phyloP scores from a whole-genome alignment of 2,113 vertebrate genomes.

The Chloropsis hardwickii region DNA sequence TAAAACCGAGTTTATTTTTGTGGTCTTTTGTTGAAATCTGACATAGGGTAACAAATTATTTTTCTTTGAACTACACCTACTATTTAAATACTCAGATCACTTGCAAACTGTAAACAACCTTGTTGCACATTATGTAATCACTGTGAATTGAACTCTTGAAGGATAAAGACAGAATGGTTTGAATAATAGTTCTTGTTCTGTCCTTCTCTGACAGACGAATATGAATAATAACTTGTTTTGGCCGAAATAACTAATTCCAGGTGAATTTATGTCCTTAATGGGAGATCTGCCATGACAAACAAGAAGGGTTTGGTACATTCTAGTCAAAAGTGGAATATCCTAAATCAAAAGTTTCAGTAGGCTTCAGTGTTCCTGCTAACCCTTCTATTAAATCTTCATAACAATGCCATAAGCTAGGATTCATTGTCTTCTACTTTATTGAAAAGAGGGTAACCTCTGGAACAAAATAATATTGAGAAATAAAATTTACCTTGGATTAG shows the following conservation, averaged over 20 bases:
- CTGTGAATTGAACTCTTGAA: background rate
- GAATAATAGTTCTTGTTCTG: background rate
- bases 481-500: constrained; percentile 66
- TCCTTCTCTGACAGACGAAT: background rate
- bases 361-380: background rate
- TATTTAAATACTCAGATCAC: background rate
- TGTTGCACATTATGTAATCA: background rate
- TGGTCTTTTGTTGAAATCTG: background rate
- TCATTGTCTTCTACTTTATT: background rate
- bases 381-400: constrained; percentile 18
- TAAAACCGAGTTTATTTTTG: background rate
- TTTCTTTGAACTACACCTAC: background rate
- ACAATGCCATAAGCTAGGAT: background rate
- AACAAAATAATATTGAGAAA: constrained; percentile 48
- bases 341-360: constrained; percentile 28
- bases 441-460: background rate
- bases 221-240: constrained; percentile 18
- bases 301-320: background rate
- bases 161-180: background rate
- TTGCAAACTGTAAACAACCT: background rate
- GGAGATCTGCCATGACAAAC: constrained; percentile 43
- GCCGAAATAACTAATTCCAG: background rate
- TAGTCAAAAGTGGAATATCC: background rate
- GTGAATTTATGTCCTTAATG: constrained; percentile 26
- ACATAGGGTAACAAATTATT: background rate